Evolutionary conservation across 2,888 invertebrate species (phyloP).

Genomic region (Eulithis testata): DNA sequence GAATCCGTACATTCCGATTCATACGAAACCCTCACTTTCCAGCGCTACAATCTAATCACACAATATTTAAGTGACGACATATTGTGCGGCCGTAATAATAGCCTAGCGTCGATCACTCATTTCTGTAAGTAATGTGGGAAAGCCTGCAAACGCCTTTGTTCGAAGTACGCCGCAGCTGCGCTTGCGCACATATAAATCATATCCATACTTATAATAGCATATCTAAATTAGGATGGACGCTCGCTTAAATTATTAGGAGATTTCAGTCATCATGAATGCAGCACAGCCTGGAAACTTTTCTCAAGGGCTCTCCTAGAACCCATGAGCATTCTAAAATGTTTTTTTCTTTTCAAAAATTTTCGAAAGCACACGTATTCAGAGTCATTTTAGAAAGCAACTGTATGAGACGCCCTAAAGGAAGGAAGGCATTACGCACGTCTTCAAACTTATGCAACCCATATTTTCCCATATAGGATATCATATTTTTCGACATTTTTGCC

Average conservation of each 20-base stretch:
- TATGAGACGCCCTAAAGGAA: no score
- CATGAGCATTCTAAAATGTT: no score
- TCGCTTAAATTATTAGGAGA: slow-evolving; percentile 57
- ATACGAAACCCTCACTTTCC: background rate
- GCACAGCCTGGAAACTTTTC: no score
- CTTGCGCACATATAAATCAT: slow-evolving; percentile 70
- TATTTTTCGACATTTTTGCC: no score
- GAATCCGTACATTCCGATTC: background rate
- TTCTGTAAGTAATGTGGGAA: slow-evolving; percentile 77
- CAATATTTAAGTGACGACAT: slow-evolving; percentile 44
- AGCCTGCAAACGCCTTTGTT: slow-evolving; percentile 58
- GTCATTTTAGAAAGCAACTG: no score
- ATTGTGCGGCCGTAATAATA: slow-evolving; percentile 52
- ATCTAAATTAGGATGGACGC: slow-evolving; percentile 64
- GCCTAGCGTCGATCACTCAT: slow-evolving; percentile 67
- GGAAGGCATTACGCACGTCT: no score
- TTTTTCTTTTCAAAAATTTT: no score
- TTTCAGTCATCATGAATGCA: slow-evolving; percentile 1
- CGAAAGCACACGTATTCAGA: no score
- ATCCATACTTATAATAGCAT: slow-evolving; percentile 59
- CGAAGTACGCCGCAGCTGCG: slow-evolving; percentile 59
- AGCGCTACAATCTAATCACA: slow-evolving; percentile 26
- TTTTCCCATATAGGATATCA: no score
- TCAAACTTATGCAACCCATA: no score
- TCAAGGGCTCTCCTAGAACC: no score